Evolutionary conservation across 2,888 invertebrate genomes (phyloP).

Genomic region (Heliconius cydno): DNA sequence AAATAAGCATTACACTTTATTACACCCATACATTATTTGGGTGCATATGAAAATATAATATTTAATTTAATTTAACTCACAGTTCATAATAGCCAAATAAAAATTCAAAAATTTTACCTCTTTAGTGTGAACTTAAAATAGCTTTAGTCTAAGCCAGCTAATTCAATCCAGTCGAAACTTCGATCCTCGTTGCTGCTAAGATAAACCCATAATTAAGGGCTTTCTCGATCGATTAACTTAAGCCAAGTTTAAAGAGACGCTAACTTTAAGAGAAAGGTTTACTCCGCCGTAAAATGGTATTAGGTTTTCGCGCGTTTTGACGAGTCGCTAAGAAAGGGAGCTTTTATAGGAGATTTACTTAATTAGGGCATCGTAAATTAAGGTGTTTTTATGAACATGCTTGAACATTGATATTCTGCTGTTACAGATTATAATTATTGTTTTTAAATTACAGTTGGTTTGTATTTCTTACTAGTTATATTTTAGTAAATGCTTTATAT

Average conservation of each 20-base stretch:
- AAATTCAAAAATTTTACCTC: neutral
- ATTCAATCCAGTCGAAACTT: slow-evolving; percentile 73
- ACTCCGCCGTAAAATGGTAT: slow-evolving; percentile 83
- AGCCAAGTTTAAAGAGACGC: slow-evolving; percentile 83
- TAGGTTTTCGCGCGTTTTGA: slow-evolving; percentile 83
- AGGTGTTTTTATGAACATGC: slow-evolving; percentile 78
- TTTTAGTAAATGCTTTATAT: neutral
- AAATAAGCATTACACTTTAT: too few relatives aligned
- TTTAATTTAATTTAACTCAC: neutral
- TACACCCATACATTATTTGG: too few relatives aligned
- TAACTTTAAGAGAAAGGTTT: slow-evolving; percentile 83
- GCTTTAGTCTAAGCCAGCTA: slow-evolving; percentile 53
- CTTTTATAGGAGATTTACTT: slow-evolving; percentile 81
- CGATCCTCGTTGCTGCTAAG: slow-evolving; percentile 75
- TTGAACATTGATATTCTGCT: slow-evolving; percentile 55
- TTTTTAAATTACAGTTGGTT: neutral
- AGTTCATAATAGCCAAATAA: neutral
- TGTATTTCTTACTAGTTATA: neutral
- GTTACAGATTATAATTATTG: neutral
- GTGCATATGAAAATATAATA: too few relatives aligned
- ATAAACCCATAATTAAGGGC: slow-evolving; percentile 83
- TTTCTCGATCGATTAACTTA: slow-evolving; percentile 83
- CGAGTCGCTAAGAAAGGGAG: slow-evolving; percentile 80
- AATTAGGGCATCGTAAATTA: slow-evolving; percentile 78
- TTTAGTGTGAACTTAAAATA: slow-evolving; percentile 15